Conservation (phyloP, 2,797 vertebrate genomes). For the Phyllotis vaccarum region DNA sequence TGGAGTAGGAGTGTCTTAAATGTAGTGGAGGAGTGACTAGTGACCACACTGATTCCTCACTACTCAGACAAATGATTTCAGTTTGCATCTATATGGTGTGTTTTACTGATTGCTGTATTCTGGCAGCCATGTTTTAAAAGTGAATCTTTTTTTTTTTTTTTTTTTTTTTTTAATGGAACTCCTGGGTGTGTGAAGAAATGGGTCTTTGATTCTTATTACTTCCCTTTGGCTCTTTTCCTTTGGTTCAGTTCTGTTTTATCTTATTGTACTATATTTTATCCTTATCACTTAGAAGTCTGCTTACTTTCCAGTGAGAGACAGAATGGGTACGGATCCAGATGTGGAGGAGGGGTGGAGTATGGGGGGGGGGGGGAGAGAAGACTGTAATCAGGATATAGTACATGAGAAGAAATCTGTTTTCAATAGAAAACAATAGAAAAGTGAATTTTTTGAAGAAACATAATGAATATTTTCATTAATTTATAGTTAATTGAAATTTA, state of each 20-base stretch:
- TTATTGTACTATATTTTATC: too few species aligned
- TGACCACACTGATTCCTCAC: background rate
- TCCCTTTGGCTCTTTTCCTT: background rate
- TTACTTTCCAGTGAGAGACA: background rate
- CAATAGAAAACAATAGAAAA: background rate
- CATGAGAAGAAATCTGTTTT: background rate
- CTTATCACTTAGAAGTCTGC: background rate
- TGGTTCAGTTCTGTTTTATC: too few species aligned
- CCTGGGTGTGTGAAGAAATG: background rate
- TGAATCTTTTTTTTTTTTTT: background rate
- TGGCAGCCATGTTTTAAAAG: background rate
- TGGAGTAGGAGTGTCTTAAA: background rate
- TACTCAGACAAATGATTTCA: background rate
- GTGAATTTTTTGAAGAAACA: background rate
- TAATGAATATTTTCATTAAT: background rate
- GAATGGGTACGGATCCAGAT: background rate
- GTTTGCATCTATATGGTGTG: background rate
- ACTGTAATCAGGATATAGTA: background rate
- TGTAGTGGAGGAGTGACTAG: background rate
- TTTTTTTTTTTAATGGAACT: too few species aligned
- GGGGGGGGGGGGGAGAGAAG: background rate
- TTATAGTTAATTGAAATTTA: background rate
- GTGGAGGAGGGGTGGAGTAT: too few species aligned
- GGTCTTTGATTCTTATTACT: background rate
- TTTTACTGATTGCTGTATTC: background rate